Evolutionary conservation across 2,113 vertebrate species (phyloP).

Genomic region (Elgaria multicarinata): DNA sequence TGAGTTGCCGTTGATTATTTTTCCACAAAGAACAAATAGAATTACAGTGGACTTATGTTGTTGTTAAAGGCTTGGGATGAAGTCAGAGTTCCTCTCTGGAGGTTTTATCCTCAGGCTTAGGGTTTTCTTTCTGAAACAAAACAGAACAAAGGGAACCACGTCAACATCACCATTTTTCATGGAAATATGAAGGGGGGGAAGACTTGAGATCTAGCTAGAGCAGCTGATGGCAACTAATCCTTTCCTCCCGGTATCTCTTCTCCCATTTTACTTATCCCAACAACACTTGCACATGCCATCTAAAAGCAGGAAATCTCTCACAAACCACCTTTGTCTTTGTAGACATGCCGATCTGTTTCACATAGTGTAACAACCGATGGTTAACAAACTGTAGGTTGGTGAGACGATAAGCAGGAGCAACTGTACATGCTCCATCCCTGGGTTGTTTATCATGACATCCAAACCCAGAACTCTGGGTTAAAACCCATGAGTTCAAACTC

Average conservation of each 20-base stretch:
- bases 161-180: conserved; percentile 22
- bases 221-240: neutral
- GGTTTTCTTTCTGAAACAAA: conserved; percentile 73
- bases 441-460: too few species aligned
- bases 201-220: neutral
- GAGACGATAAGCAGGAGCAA: too few species aligned
- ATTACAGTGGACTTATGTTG: conserved; percentile 4
- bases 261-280: neutral
- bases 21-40: neutral
- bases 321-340: neutral
- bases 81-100: conserved; percentile 75
- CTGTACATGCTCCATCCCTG: too few species aligned
- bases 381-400: too few species aligned
- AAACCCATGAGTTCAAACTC: too few species aligned
- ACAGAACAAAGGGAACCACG: neutral
- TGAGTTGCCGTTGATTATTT: neutral
- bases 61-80: conserved; percentile 10
- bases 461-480: too few species aligned
- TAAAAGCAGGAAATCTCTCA: conserved; percentile 1
- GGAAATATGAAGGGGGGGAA: neutral
- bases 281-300: neutral
- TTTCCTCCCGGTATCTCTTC: neutral
- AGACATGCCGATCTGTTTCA: too few species aligned
- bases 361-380: too few species aligned
- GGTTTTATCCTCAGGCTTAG: conserved; percentile 44